These are phyloP conservation scores for Sabatieria punctata DNA, from an alignment of 2,888 invertebrate species.

Conservation along the genomic window DNA sequence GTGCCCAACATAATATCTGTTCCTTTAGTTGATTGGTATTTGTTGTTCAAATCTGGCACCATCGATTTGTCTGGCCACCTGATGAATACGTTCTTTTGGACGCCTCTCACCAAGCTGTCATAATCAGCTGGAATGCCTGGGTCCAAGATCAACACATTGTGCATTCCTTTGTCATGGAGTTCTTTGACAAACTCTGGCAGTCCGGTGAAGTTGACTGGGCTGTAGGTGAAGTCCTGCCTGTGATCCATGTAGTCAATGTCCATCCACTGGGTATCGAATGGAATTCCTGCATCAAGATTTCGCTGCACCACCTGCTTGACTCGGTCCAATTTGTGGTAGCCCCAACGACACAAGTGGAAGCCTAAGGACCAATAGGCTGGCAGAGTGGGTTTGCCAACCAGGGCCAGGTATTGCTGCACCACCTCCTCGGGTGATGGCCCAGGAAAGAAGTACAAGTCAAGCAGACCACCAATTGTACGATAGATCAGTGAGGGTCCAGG, in stretches of 20 bases:
- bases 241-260: slow-evolving; percentile 63
- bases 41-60: background rate
- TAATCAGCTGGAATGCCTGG: background rate
- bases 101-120: background rate
- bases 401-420: slow-evolving; percentile 46
- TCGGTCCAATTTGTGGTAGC: slow-evolving; percentile 11
- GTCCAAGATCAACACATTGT: background rate
- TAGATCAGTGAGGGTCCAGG: slow-evolving; percentile 5
- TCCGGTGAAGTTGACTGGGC: slow-evolving; percentile 35
- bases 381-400: slow-evolving; percentile 57
- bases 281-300: slow-evolving; percentile 6
- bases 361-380: slow-evolving; percentile 44
- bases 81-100: background rate
- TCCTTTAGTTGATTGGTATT: background rate
- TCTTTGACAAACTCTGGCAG: background rate
- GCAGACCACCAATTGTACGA: slow-evolving; percentile 52
- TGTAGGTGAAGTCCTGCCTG: slow-evolving; percentile 57
- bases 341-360: slow-evolving; percentile 61
- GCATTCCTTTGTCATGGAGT: background rate
- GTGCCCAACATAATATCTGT: slow-evolving; percentile 6
- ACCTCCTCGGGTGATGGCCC: slow-evolving; percentile 47
- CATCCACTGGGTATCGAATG: slow-evolving; percentile 49
- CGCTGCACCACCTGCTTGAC: background rate
- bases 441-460: slow-evolving; percentile 58
- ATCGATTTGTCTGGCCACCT: background rate